These are phyloP conservation scores for Lamellibrachia columna DNA, from an alignment of 2,888 invertebrate species.

Conservation along the genomic window DNA sequence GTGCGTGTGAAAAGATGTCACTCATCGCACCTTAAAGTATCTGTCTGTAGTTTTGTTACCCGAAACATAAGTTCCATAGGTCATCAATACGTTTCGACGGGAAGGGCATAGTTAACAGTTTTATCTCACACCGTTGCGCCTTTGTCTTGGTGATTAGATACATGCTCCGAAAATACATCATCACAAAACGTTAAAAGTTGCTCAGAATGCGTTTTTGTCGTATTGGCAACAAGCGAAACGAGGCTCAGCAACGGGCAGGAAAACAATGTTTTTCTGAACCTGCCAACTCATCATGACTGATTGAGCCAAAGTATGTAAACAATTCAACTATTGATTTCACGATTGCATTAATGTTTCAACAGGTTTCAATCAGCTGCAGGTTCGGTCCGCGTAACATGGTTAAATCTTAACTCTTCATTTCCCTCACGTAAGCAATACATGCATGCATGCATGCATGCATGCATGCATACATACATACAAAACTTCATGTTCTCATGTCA, in stretches of 20 bases:
- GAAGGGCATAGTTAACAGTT: background rate
- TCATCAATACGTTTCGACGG: too few species aligned
- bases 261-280: background rate
- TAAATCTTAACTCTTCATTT: too few species aligned
- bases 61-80: background rate
- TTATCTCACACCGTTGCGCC: background rate
- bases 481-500: too few species aligned
- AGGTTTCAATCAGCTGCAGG: background rate
- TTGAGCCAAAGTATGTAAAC: background rate
- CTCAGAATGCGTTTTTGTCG: background rate
- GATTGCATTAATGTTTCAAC: slow-evolving; percentile 16
- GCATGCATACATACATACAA: too few species aligned
- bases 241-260: background rate
- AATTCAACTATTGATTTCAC: background rate
- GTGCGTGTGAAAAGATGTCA: too few species aligned
- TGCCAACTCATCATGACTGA: background rate
- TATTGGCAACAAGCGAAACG: background rate
- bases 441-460: too few species aligned
- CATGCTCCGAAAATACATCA: background rate
- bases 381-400: too few species aligned
- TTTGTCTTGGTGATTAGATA: background rate
- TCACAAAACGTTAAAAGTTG: background rate
- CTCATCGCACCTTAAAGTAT: too few species aligned
- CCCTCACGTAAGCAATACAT: too few species aligned
- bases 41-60: too few species aligned